A percentile compares a stretch with the other conserved stretches of the same genome.
Evolutionary conservation across 2,797 vertebrate species (phyloP).

Genomic region (Rhadinocentrus ornatus): DNA sequence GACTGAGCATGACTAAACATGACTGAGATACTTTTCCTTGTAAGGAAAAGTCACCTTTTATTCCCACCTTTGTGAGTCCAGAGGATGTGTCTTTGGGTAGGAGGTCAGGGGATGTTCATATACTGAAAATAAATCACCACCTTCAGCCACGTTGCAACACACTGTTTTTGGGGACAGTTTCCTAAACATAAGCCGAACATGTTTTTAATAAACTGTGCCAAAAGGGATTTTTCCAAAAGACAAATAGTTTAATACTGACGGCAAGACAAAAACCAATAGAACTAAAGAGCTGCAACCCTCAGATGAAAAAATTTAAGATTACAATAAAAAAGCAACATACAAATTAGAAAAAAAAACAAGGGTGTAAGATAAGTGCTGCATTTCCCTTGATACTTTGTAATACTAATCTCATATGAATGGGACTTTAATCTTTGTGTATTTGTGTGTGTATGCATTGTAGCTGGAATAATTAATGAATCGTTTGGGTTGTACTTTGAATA

Average conservation of each 20-base stretch:
- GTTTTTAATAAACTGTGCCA: not conserved
- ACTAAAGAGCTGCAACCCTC: not conserved
- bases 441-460: slow-evolving; percentile 15
- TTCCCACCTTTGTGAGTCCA: not conserved
- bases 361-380: not conserved
- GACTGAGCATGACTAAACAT: not conserved
- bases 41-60: not conserved
- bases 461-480: slow-evolving; percentile 49
- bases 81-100: not conserved
- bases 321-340: not conserved
- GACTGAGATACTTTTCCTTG: not conserved
- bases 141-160: not conserved
- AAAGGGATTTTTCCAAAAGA: not conserved
- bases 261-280: not conserved
- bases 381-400: slow-evolving; percentile 17
- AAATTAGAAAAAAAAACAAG: not conserved
- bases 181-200: not conserved
- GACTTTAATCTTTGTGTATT: slow-evolving; percentile 15
- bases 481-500: slow-evolving; percentile 48
- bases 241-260: not conserved
- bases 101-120: not conserved
- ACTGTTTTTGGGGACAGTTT: not conserved
- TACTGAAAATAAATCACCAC: not conserved
- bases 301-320: not conserved
- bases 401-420: slow-evolving; percentile 36